phyloP scores from a whole-genome alignment of 2,888 invertebrate species.

The Zootermopsis nevadensis region DNA sequence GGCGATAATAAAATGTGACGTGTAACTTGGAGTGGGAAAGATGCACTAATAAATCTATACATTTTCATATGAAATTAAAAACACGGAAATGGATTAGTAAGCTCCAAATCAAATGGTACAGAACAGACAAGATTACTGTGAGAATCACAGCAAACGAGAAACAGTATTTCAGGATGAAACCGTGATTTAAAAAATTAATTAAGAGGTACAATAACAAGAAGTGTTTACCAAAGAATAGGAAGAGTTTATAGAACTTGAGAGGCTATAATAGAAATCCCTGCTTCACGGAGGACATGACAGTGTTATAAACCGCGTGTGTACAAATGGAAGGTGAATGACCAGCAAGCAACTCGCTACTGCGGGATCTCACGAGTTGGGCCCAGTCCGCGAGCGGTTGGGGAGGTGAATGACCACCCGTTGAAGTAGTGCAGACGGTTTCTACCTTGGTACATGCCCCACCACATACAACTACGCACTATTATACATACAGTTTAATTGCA shows the following conservation, averaged over 20 bases:
- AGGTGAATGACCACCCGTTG: constrained; percentile 15
- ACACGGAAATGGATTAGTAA: no score
- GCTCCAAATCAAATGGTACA: no score
- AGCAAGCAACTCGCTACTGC: constrained; percentile 37
- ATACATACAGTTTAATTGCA: neutral
- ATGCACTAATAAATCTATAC: no score
- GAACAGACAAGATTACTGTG: no score
- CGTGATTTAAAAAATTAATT: no score
- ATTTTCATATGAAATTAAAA: no score
- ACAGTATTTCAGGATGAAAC: no score
- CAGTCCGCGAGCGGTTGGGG: neutral
- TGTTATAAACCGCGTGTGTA: neutral
- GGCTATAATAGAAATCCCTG: neutral
- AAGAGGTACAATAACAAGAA: no score
- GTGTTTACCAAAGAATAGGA: neutral
- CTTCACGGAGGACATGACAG: neutral
- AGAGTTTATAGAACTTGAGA: neutral
- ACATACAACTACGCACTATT: neutral
- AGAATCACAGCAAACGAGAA: no score
- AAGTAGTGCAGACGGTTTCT: neutral
- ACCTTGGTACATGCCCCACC: neutral
- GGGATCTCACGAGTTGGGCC: constrained; percentile 17
- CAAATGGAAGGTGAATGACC: constrained; percentile 37
- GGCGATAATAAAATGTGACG: no score
- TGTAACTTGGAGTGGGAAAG: no score